phyloP scores from a whole-genome alignment of 2,888 invertebrate genomes.

The Scaptomyza reducta region DNA sequence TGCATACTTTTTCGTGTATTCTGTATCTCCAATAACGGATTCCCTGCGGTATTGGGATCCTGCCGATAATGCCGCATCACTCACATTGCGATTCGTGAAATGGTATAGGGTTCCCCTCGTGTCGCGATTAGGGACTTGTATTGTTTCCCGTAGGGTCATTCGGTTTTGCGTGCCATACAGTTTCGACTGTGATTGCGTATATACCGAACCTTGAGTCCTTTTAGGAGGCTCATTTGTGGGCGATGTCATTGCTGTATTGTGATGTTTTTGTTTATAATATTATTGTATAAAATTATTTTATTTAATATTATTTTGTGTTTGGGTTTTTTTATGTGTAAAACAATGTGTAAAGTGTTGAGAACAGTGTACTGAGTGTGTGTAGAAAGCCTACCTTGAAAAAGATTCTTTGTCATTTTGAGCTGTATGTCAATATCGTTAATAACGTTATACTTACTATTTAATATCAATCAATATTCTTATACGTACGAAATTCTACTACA shows the following conservation, averaged over 20 bases:
- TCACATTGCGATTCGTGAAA: conserved; percentile 6
- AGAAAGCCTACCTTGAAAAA: background rate
- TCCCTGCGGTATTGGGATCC: background rate
- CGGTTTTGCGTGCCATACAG: conserved; percentile 1
- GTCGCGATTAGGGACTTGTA: conserved; percentile 29
- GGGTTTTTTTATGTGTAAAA: background rate
- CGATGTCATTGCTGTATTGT: background rate
- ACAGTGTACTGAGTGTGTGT: background rate
- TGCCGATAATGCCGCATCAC: accelerated
- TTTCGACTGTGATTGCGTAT: conserved; percentile 3
- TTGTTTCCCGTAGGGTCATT: background rate
- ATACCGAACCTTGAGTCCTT: too few relatives aligned
- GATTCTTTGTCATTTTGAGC: background rate
- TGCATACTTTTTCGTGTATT: background rate
- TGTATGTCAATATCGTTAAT: background rate
- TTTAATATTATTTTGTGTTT: background rate
- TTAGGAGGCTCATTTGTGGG: too few relatives aligned
- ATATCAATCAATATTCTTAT: too few relatives aligned
- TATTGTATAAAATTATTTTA: background rate
- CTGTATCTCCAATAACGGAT: background rate
- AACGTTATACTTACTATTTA: too few relatives aligned
- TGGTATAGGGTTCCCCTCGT: background rate
- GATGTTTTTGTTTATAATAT: background rate
- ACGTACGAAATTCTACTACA: too few relatives aligned
- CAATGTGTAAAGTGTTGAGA: background rate